Base-by-base conservation (phyloP, 2,888 invertebrate genomes). In the Carcina quercana region DNA sequence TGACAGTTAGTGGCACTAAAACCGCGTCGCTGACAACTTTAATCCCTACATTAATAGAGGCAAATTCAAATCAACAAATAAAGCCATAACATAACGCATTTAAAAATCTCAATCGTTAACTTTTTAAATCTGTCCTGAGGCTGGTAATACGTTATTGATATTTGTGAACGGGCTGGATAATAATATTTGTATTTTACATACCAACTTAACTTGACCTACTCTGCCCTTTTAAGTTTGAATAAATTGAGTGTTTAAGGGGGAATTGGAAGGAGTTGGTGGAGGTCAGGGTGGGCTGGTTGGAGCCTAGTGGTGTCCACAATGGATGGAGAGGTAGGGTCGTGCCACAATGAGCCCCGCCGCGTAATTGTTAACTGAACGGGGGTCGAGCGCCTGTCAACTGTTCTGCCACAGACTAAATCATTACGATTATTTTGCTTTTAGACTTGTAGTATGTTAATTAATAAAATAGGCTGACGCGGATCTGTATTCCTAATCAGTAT, bases 71-170 rank as follows among this genome's bases (percentile, higher is more conserved):
- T 61, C 40, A 58, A 53, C 43, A 54, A 62, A 68, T 60, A 52
- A 60, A 62, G 52, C 54, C 54, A 61, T 59, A 59, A 58, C 54
- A 60, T 58, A 58, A 57, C 53, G 49, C 44, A 40, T 56, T 60
- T 51, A 53, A 67, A 67, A 63, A 43, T 48, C 60, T 54, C 53
- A 48, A 58, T 66, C 66, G 69, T 78, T 76, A 75, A 76, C 75
- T 76, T 79, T 65, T 78, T 68, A 76, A 82, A 82, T 80, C 75
- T 69, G 65, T 64, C 66, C 65, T 60, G 66, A 67, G 67, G 73
- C 72, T 61, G 61, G 74, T 80, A 80, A 79, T 78, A 76, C 74
- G 72, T 76, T 80, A 82, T 80, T 83, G 82, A 80, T 83, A 82
- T 82, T 80, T 79, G 74, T 78, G 72, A 78, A 75, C 76, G 67